Evolutionary conservation across 1,140 invertebrate genomes (phyloP), one percentile per base, ranked within the genome.

Genomic region (Cotesia chilonis): DNA sequence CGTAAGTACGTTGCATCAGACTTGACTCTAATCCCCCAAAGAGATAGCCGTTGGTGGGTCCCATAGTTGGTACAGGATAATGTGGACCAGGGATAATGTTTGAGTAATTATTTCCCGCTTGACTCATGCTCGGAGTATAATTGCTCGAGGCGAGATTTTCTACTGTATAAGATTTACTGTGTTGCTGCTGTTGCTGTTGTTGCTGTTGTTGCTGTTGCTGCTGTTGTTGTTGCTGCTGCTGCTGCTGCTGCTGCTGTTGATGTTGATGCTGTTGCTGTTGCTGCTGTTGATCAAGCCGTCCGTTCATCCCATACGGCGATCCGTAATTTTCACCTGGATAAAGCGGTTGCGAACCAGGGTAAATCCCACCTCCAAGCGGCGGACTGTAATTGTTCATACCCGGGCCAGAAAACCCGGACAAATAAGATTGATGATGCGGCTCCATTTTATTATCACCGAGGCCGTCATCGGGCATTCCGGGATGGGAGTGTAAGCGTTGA

Each of bases 111-210:
- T 84, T 84, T 7, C 82, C 79, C 3, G 83, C 73, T 68, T 84
- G 81, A 52, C 77, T 83, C 75, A 84, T 82, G 68, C 83, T 85
- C 1, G 84, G 84, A 9, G 84, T 85, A 67, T 85, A 85, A 72
- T 86, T 87, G 74, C 84, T 87, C n/a, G 85, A 85, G 4, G 85
- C 83, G 0, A 87, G 79, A 73, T 87, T 86, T 67, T 86, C 85
- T 14, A 87, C 84, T 0, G 86, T 86, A 59, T 87, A 87, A 0
- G 84, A 85, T 66, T 87, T 87, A 73, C 85, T 87, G 72, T 85
- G 85, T 4, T 85, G 83, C 5, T 84, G 83, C 4, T 83, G 81
- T 1, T 84, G 83, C 3, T 85, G 81, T 0, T 83, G 79, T 1
- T 80, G 78, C 1, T 80, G 79, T 0, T 80, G 80, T 0, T 77